Evolutionary conservation across 2,888 invertebrate genomes (phyloP).

Genomic region (Acronicta alni): DNA sequence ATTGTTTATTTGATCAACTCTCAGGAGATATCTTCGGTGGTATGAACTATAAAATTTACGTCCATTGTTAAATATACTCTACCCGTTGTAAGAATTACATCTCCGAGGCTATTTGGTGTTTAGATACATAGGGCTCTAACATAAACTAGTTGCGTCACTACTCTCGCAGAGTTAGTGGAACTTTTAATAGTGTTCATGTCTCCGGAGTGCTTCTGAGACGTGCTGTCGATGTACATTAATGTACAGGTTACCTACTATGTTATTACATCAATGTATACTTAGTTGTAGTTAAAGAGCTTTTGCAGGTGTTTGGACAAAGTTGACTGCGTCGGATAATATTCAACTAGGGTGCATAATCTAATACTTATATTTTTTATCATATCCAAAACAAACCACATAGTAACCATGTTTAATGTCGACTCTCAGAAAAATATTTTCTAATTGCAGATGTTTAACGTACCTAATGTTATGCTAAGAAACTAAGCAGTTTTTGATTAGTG

Average conservation of each 20-base stretch:
- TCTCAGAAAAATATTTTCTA: too few species aligned
- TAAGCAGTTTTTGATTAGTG: too few species aligned
- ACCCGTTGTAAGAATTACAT: slow-evolving; percentile 51
- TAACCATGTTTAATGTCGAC: neutral
- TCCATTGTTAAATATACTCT: slow-evolving; percentile 40
- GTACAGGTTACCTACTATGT: slow-evolving; percentile 55
- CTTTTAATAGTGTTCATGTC: slow-evolving; percentile 86
- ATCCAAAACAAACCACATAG: neutral
- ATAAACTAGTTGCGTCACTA: slow-evolving; percentile 79
- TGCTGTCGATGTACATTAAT: slow-evolving; percentile 61
- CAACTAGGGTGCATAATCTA: too few species aligned
- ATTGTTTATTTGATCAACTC: neutral
- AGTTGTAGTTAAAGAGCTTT: slow-evolving; percentile 25
- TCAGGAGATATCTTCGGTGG: slow-evolving; percentile 15
- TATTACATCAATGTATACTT: slow-evolving; percentile 75
- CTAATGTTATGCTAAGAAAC: too few species aligned
- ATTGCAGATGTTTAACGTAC: too few species aligned
- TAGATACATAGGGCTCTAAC: slow-evolving; percentile 67
- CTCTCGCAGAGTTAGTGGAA: slow-evolving; percentile 76
- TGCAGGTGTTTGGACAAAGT: slow-evolving; percentile 78
- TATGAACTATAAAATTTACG: slow-evolving; percentile 31
- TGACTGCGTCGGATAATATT: neutral
- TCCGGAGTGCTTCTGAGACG: slow-evolving; percentile 63
- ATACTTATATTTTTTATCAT: neutral
- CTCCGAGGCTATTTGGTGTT: slow-evolving; percentile 61